Base-by-base conservation (phyloP, 1,140 invertebrate genomes). In the Pseudomyrmex concolor region DNA sequence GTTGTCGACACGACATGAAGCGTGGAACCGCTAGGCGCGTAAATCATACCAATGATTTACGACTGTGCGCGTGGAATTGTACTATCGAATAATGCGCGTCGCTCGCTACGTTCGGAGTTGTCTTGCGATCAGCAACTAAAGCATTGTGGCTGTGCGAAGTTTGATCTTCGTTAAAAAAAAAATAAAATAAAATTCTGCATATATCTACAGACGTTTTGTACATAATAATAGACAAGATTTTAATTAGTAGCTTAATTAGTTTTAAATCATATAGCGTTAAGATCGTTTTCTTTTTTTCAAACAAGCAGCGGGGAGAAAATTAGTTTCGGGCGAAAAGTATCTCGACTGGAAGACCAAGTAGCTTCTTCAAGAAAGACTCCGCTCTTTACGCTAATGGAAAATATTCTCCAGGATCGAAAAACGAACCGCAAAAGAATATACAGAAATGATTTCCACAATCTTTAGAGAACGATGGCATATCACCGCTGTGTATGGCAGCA, bases 361-460 rank as follows among this genome's bases (percentile, higher is more conserved):
- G 17, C 8, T 48, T 43, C 2, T 7, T 34, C 34, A 34, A 34
- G 34, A 34, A 34, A 19, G 45, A 73, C 1, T n/a, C 0, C 9
- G 12, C 2, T 19, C 15, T 73, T 60, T n/a, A 13, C 43, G n/a
- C 13, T 22, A 34, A 13, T 10, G 17, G 17, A 15, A 15, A 68
- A 54, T 45, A 57, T n/a, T 3, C n/a, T 66, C 12, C 34, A 22
- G 2, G 13, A 43, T 10, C 43, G 19, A 51, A 43, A 34, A n/a
- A n/a, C 7, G 19, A 48, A 19, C 43, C 51, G 64, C 19, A n/a
- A 70, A 87, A 19, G 19, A 64, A 81, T 66, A 54, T n/a, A 43
- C 15, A 62, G 45, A 71, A 84, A 72, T 63, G 54, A 82, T 73
- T 70, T 83, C 64, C 13, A 70, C 10, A 34, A 82, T 77, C 43